Base-by-base conservation (phyloP, 2,113 vertebrate genomes). In the Fregata magnificens region DNA sequence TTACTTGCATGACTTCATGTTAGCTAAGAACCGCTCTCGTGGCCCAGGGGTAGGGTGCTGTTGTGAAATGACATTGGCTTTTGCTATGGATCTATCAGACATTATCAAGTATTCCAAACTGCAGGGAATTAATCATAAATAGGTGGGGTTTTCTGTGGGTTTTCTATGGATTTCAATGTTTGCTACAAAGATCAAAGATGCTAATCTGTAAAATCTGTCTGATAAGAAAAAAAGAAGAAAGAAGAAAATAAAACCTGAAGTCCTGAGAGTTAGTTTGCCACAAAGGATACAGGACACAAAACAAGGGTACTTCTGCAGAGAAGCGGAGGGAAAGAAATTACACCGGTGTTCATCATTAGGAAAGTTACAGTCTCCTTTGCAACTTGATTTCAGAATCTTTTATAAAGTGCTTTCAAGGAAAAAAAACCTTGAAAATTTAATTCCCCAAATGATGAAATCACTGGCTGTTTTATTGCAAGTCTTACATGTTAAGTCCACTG, bases 1-100 rank as follows among this genome's bases (percentile, higher is more conserved):
- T 95, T 96, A 91, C 82, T 89, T 95, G 72, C 76, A 59, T 45
- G 72, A 88, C 78, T 97, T 93, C 28, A 8, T 93, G 70, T 94
- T 79, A 85, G 81, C 94, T 95, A 88, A 83, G 62, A 95, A 81
- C 29, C 7, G 10, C 80, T 94, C 70, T 83, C 10, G 2, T 36
- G 34, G 53, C 79, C 61, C 53, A 62, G 44, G 67, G 55, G 56
- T 36, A 29, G 55, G n/a, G 65, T 82, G 70, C n/a, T 82, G 9
- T 22, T 93, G 56, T 66, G 82, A 96, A 67, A 59, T 22, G 40
- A 71, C 52, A 28, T 80, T 85, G 87, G 40, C 40, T 90, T 95
- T 94, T 97, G 65, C 73, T 63, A 90, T 50, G 40, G 19, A 86
- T 44, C 16, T 58, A 14, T 26, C 59, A 62, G 53, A 16, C 8